Evolutionary conservation across 2,113 vertebrate species (phyloP), one percentile per base, ranked within the genome.

Genomic region (Sciurus niger): DNA sequence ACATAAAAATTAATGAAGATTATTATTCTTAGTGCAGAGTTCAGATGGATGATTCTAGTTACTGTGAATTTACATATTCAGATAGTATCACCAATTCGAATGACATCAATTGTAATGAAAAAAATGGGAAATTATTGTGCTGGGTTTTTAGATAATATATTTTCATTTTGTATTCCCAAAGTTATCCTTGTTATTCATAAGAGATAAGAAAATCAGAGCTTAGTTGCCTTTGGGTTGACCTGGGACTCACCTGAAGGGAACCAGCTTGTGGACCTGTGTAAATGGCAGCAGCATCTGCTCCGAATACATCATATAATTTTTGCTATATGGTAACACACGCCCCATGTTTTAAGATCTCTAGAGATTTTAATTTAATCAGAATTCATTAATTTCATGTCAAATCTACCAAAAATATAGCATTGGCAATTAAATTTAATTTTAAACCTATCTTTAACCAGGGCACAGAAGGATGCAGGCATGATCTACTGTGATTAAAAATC

Each of bases 161-260:
- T 89, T 55, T 82, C 12, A 76, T 79, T 43, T 48, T 25, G 12
- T 32, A 85, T 46, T 84, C 20, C 68, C 30, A 24, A 14, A 51
- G 4, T 1, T 46, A 6, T 68, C 8, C 43, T 8, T 72, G 17
- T 46, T 84, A 60, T 34, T 32, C 14, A 30, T 22, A 85, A 48
- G 3, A n/a, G 25, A 24, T 74, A 94, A 80, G 34, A 11, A 18
- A 18, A 78, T 14, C 34, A 60, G 78, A 94, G 37, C 14, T 51
- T 6, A 82, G 16, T n/a, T 82, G 14, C 17, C 12, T 73, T 0
- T 25, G 0, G 17, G 53, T 1, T 2, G 3, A 8, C 3, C 0
- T 18, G 20, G 18, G 70, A 67, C 3, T 46, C 11, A 72, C 12
- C 25, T 9, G 7, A 60, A 78, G 28, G 40, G 68, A 77, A 32